Evolutionary conservation across 2,888 invertebrate species (phyloP), one percentile per base, ranked within the genome.

Genomic region (Venusia cambrica): DNA sequence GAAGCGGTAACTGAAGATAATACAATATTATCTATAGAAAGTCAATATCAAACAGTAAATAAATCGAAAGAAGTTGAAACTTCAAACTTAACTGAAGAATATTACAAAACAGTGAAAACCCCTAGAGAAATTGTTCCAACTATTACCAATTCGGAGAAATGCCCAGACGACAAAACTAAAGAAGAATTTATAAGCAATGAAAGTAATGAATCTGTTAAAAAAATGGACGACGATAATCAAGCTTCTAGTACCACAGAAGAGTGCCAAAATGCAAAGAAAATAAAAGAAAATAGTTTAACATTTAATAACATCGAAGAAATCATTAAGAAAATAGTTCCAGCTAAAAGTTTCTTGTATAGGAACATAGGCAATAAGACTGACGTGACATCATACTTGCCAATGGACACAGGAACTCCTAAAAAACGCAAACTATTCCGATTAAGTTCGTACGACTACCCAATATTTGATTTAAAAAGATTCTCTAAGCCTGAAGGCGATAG

Each of bases 311-410:
- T 81, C 1, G 87, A 85, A 47, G 87, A 85, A 18, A 55, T 87
- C 13, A 51, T 85, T 2, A 76, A 73, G 35, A 77, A 57, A 48
- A 60, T 87, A 14, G 78, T 79, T 1, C 80, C 81, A 16, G 74
- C 80, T 0, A 87, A 84, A 46, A 88, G 88, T 42, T 88, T 87
- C 48, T 45, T 88, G 0, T 88, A 88, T 31, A 76, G 84, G 57
- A 68, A 83, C 19, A 73, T 77, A 39, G 54, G 59, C 11, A 73
- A 65, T 17, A 60, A 60, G 35, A 66, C 73, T 49, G 56, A 62
- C 10, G 48, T 62, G 0, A 75, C 75, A 4, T 79, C 87, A 1
- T 88, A 88, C 37, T 53, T 83, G 8, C 85, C 85, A 1, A 88
- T 88, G 88, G 73, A 79, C 24, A 67, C 67, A 1, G 72, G 65